phyloP scores from a whole-genome alignment of 2,113 vertebrate genomes.

The Neomonachus schauinslandi region DNA sequence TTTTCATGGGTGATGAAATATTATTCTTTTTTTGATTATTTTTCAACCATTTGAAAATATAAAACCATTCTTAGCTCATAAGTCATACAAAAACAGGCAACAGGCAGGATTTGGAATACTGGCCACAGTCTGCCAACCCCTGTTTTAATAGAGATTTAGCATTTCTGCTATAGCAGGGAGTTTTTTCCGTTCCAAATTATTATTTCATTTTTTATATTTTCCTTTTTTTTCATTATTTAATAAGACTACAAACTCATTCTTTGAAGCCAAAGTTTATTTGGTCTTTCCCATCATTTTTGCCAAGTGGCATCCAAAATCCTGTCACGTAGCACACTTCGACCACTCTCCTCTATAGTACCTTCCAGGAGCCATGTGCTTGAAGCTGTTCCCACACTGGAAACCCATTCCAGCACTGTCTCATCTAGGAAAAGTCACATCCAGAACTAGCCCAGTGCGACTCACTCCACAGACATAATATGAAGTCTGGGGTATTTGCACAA shows the following conservation, averaged over 20 bases:
- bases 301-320: conserved; percentile 4
- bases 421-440: conserved; percentile 2
- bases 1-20: conserved; percentile 40
- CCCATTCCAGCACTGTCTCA: background rate
- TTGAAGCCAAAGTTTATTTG: conserved; percentile 12
- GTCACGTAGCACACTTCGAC: background rate
- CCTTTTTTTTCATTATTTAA: background rate
- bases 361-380: conserved; percentile 7
- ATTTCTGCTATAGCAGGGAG: background rate
- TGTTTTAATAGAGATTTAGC: conserved; percentile 23
- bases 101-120: background rate
- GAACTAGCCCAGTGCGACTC: background rate
- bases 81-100: background rate
- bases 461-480: background rate
- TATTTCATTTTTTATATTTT: conserved; percentile 32
- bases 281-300: conserved; percentile 36
- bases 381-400: conserved; percentile 42
- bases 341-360: background rate
- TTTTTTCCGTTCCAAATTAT: conserved; percentile 43
- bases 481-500: background rate
- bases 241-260: conserved; percentile 26
- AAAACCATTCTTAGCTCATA: conserved; percentile 18
- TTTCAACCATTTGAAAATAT: conserved; percentile 51
- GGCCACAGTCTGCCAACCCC: background rate
- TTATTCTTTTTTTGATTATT: conserved; percentile 42